These are phyloP conservation scores for Camelus dromedarius DNA, from an alignment of 2,113 vertebrate genomes.

Conservation along the genomic window DNA sequence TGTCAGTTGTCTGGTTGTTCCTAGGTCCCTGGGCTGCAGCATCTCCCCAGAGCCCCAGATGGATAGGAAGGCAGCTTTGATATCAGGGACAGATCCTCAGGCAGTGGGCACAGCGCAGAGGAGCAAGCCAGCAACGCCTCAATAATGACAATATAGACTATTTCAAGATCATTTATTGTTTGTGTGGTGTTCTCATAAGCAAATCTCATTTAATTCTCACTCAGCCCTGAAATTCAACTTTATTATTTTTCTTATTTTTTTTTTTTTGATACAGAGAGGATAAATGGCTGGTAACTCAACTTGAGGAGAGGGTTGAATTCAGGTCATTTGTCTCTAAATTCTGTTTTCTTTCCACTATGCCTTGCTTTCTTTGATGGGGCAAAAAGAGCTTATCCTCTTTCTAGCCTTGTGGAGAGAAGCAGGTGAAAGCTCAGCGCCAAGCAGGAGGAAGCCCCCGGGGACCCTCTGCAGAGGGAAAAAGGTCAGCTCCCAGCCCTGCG, in stretches of 20 bases:
- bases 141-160: not conserved
- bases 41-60: not conserved
- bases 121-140: not conserved
- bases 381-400: not conserved
- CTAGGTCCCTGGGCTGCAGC: not conserved
- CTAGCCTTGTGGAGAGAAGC: not conserved
- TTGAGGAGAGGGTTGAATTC: not conserved
- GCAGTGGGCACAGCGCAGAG: not conserved
- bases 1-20: slow-evolving; percentile 29
- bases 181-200: not conserved
- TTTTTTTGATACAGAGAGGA: not conserved
- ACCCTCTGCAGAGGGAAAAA: not conserved
- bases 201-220: not conserved
- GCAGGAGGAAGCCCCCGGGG: not conserved
- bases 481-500: not conserved
- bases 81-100: slow-evolving; percentile 1
- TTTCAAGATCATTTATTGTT: not conserved
- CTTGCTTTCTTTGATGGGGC: not conserved
- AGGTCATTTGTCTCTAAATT: not conserved
- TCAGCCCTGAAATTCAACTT: not conserved
- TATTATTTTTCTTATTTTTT: not conserved
- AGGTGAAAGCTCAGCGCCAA: not conserved
- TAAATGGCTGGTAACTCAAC: not conserved
- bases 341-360: not conserved
- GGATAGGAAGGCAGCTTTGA: not conserved